phyloP scores from a whole-genome alignment of 37 sponge, comb jelly and placozoan species.

The Agelas oroides region DNA sequence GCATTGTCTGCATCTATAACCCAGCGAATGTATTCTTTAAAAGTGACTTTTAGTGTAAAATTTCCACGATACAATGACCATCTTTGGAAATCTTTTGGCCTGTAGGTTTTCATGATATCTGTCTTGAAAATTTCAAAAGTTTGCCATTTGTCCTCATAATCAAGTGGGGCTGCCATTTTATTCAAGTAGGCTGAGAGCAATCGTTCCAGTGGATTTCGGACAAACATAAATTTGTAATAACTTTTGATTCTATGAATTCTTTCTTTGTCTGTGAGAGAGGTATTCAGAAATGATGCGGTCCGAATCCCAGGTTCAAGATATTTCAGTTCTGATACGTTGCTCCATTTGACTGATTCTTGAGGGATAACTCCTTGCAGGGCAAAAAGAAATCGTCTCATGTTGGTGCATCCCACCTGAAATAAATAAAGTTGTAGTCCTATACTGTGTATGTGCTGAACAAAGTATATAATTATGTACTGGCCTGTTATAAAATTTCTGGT shows the following conservation, averaged over 20 bases:
- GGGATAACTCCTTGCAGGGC: constrained; percentile 4
- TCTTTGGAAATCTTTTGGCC: not conserved
- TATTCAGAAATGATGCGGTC: constrained; percentile 7
- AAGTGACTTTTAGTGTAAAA: not conserved
- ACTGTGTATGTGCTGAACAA: too few species aligned
- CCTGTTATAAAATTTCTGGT: too few species aligned
- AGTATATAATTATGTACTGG: too few species aligned
- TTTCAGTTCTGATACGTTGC: not conserved
- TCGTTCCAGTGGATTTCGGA: constrained; percentile 61
- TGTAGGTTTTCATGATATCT: not conserved
- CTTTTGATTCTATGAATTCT: constrained; percentile 9
- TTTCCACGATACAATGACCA: not conserved
- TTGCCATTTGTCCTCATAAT: not conserved
- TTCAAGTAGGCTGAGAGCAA: constrained; percentile 42
- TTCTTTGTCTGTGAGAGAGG: constrained; percentile 7
- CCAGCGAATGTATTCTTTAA: constrained; percentile 40
- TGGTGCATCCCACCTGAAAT: constrained; percentile 47
- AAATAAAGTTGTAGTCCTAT: not conserved
- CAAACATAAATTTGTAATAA: constrained; percentile 31
- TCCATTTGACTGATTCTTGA: not conserved
- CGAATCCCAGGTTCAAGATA: not conserved
- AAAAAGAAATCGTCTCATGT: constrained; percentile 22
- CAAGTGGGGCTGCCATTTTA: constrained; percentile 24
- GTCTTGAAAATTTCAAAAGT: not conserved
- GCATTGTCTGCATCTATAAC: constrained; percentile 19